These are phyloP conservation scores for Ophioderma brevispina DNA, from an alignment of 35 echinoderm and acorn worm genomes.

Conservation along the genomic window DNA sequence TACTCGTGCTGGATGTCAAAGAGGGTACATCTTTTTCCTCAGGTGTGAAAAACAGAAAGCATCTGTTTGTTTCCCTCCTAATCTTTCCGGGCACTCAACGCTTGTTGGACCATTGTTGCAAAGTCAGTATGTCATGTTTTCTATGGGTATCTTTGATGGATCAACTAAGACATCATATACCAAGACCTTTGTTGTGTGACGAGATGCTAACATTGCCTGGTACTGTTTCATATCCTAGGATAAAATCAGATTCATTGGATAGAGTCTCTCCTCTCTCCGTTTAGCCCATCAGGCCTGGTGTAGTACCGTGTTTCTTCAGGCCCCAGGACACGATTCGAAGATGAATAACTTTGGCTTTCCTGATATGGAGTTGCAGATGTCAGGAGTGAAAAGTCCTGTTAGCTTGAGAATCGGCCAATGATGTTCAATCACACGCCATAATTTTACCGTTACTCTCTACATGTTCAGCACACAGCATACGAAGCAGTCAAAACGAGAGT, in stretches of 20 bases:
- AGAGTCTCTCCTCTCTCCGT: not conserved
- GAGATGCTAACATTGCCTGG: slow-evolving; percentile 51
- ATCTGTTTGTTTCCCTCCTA: not conserved
- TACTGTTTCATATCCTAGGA: slow-evolving; percentile 48
- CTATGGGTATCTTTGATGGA: not conserved
- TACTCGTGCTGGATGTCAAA: too few species aligned
- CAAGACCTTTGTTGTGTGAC: slow-evolving; percentile 20
- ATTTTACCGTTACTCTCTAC: not conserved
- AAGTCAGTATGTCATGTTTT: not conserved
- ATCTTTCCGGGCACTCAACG: not conserved
- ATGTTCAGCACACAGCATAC: slow-evolving; percentile 17
- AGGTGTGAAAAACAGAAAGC: not conserved
- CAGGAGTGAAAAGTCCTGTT: not conserved
- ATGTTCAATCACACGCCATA: not conserved
- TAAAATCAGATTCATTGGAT: slow-evolving; percentile 57
- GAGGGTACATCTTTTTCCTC: not conserved
- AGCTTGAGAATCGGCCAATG: not conserved
- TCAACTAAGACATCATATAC: slow-evolving; percentile 46
- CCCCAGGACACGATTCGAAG: not conserved
- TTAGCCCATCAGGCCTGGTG: not conserved
- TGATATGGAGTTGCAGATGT: not conserved
- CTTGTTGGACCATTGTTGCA: not conserved
- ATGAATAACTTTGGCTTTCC: not conserved
- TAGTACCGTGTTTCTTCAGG: not conserved
- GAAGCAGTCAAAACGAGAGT: slow-evolving; percentile 27